phyloP scores from a whole-genome alignment of 1,140 invertebrate species.

The Lepidurus arcticus region DNA sequence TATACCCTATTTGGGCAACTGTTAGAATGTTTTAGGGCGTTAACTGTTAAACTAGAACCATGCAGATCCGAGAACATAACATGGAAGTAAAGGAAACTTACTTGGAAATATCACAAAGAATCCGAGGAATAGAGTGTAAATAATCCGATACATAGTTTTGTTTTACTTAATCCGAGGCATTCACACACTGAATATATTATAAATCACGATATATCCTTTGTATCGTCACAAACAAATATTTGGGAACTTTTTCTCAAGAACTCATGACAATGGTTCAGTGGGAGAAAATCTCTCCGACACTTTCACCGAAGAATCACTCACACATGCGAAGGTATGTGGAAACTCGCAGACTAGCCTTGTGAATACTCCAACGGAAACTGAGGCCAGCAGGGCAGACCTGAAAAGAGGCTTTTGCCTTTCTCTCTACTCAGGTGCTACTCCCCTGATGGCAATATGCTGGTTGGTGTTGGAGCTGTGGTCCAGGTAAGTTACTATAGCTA shows the following conservation, averaged over 20 bases:
- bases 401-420: neutral
- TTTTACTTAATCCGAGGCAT: constrained; percentile 8
- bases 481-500: constrained; percentile 21
- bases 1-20: constrained; percentile 2
- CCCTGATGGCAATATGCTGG: neutral
- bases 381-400: neutral
- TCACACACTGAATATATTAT: neutral
- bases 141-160: constrained; percentile 10
- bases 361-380: constrained; percentile 14
- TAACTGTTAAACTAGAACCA: neutral
- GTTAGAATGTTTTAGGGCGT: neutral
- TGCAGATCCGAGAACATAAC: neutral
- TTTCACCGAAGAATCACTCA: neutral
- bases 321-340: neutral
- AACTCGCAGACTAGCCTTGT: neutral
- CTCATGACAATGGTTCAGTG: neutral
- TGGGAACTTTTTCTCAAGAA: neutral
- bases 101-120: constrained; percentile 19
- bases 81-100: neutral
- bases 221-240: neutral
- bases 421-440: neutral
- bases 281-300: constrained; percentile 4
- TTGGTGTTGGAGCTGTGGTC: neutral
- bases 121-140: neutral
- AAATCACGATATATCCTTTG: constrained; percentile 2